Base-by-base conservation (phyloP, 2,113 vertebrate species). In the Anas platyrhynchos region DNA sequence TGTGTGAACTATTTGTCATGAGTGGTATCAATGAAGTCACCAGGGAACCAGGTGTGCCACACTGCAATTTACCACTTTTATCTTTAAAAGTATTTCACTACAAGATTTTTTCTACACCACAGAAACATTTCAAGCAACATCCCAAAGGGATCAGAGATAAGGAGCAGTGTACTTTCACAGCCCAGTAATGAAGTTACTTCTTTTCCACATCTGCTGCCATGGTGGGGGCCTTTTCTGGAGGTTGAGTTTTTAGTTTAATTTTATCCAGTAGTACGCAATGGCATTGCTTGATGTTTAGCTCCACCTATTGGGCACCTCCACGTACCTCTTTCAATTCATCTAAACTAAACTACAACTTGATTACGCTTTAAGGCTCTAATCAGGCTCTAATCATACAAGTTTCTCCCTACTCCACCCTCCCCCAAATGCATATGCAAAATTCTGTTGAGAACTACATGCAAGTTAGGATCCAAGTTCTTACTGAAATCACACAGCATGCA, bases 261-360 rank as follows among this genome's bases (percentile, higher is more conserved):
- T 66, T 20, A 36, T 6, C 29, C 38, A 6, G 56, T 3, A 16
- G 44, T 7, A 26, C 6, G 15, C 52, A 76, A 50, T 16, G n/a
- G 71, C 36, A 88, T 81, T 48, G 68, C 3, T 95, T 93, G 93
- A 17, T 66, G 17, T 96, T 93, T 78, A 84, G 96, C 96, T 95
- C 96, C 96, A 95, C 76, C 96, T 97, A 91, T 2, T 34, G 76
- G 96, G 90, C 73, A 86, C 52, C 65, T 86, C 48, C 71, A 68
- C 0, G 1, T 3, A 63, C 36, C 77, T 85, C 77, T 32, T 86
- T 48, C 3, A 29, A 41, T 34, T 43, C 18, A 26, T 0, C 3
- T 17, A 6, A 3, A 26, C 27, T 0, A 16, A 46, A 43, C 2
- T 8, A 18, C 6, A 2, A 6, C 11, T 25, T 0, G 36, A 2